Evolutionary conservation across 2,888 invertebrate genomes (phyloP).

Genomic region (Ophioninae sp.): DNA sequence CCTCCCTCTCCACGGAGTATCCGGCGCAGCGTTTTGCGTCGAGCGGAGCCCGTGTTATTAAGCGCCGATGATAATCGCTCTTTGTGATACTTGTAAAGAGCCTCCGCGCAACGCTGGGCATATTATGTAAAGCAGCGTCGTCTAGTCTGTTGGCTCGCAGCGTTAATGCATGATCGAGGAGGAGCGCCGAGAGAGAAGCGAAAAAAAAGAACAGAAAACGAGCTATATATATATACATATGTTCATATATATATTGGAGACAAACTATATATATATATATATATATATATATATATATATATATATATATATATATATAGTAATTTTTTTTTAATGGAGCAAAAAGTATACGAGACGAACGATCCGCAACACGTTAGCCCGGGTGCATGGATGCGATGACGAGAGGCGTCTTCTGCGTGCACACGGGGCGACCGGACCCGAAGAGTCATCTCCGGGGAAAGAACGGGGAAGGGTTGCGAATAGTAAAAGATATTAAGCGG

Average conservation of each 20-base stretch:
- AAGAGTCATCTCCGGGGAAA: too few species aligned
- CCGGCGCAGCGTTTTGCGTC: conserved; percentile 25
- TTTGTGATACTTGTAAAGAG: conserved; percentile 46
- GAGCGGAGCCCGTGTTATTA: conserved; percentile 45
- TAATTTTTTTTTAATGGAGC: conserved; percentile 19
- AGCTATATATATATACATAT: not conserved
- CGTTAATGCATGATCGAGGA: conserved; percentile 30
- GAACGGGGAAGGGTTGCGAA: too few species aligned
- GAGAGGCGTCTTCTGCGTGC: conserved; percentile 10
- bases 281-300: too few species aligned
- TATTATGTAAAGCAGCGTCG: conserved; percentile 40
- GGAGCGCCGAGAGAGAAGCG: not conserved
- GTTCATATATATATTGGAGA: not conserved
- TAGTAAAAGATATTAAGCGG: too few species aligned
- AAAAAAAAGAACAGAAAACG: conserved; percentile 22
- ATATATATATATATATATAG: too few species aligned
- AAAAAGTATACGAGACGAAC: conserved; percentile 41
- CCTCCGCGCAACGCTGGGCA: conserved; percentile 37
- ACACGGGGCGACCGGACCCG: not conserved
- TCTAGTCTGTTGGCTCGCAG: conserved; percentile 35
- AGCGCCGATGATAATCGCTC: conserved; percentile 28
- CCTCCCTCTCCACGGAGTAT: too few species aligned
- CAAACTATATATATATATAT: too few species aligned
- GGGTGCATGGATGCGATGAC: conserved; percentile 54
- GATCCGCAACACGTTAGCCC: conserved; percentile 48